phyloP scores from a whole-genome alignment of 2,113 vertebrate species.

The Lanius collurio region DNA sequence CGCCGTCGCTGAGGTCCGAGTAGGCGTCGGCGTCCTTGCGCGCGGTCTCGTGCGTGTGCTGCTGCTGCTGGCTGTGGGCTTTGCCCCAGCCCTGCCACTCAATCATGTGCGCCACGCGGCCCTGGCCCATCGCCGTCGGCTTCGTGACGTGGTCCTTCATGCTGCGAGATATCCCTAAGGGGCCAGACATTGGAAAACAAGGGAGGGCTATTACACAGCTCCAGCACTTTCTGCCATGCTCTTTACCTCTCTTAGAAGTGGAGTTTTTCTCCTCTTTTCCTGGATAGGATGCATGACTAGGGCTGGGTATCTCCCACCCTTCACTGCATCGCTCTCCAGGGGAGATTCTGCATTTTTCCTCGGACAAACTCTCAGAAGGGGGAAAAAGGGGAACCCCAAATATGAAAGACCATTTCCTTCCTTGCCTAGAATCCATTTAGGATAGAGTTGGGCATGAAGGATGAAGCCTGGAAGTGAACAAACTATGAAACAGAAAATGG shows the following conservation, averaged over 20 bases:
- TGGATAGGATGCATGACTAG: neutral
- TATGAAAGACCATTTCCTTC: constrained; percentile 3
- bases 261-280: neutral
- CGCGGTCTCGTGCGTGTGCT: constrained; percentile 84
- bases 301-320: neutral
- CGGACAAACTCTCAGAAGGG: neutral
- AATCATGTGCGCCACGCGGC: constrained; percentile 97
- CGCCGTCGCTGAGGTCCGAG: constrained; percentile 95
- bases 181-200: constrained; percentile 64
- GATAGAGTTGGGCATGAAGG: neutral
- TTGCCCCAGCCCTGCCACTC: constrained; percentile 98
- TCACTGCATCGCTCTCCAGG: neutral
- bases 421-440: constrained; percentile 38
- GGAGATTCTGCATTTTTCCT: neutral
- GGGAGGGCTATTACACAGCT: constrained; percentile 50
- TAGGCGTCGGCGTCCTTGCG: constrained; percentile 94
- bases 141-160: constrained; percentile 99
- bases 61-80: constrained; percentile 77
- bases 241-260: neutral
- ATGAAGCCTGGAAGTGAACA: neutral
- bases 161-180: constrained; percentile 86
- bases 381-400: neutral
- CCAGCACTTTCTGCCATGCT: neutral
- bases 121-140: constrained; percentile 94
- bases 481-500: constrained; percentile 20